Evolutionary conservation across 2,888 invertebrate genomes (phyloP), one percentile per base, ranked within the genome.

Genomic region (Thereva unica): DNA sequence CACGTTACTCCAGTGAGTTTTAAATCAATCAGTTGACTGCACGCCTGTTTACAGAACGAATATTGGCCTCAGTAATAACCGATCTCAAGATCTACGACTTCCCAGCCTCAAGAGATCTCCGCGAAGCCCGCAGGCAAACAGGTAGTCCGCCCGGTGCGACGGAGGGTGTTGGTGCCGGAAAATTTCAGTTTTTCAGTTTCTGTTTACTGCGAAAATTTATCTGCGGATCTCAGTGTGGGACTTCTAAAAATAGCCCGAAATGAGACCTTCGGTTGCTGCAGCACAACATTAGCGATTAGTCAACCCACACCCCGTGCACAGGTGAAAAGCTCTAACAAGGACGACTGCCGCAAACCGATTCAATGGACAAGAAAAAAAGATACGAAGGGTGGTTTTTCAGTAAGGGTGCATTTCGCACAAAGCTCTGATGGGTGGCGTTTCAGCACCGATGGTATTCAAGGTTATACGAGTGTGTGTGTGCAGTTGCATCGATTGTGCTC

Each of bases 21-120:
- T 44, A 44, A 56, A 56, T 56, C 56, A 56, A 56, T 56, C 44
- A 23, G 56, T 56, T 34, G 56, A 56, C 56, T 42, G 44, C 12
- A 34, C 3, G 34, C 34, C 41, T 56, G 56, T 56, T 56, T 56
- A 56, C 56, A 5, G 44, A 56, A 56, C 6, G 35, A 37, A 34
- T 23, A 34, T 23, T 10, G 44, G 9, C 37, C 34, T 42, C 34
- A 56, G 35, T n/a, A 56, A 56, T 44, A 56, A 56, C 23, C 42
- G 55, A 47, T 41, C 44, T 23, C 23, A 23, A 23, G 23, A 23
- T 23, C 23, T 23, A 23, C 2, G 23, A 23, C 23, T 23, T 23
- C 23, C 23, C 23, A 23, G 23, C 1, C 2, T 23, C 23, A 23
- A 23, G 23, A 23, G 2, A 23, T 23, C 23, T 23, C 2, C 23